Evolutionary conservation across 2,888 invertebrate species (phyloP), one percentile per base, ranked within the genome.

Genomic region (Stegophylla sp.): DNA sequence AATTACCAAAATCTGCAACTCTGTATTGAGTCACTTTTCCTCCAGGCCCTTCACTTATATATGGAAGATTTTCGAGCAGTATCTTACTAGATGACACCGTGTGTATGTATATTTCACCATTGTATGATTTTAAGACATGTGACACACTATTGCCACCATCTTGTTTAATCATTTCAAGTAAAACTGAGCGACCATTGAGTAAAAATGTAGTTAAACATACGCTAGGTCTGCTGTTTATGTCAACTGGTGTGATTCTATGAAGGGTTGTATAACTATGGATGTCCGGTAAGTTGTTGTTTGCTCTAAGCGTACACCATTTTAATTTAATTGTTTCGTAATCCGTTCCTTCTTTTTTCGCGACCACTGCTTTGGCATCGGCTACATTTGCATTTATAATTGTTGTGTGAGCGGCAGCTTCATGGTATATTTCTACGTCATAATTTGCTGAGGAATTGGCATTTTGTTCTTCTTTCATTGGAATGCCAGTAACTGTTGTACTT

Each of bases 391-490:
- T 79, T 71, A 95, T 88, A 61, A 95, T 90, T 0, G 95, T 93
- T 0, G 92, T 90, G 85, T 97, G 97, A 0, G 96, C 96, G 20
- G 92, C 91, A 12, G 91, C 91, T 0, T 94, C 91, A 86, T 99
- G 98, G 84, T 97, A 92, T 83, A 99, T 93, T 87, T 98, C 98
- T 0, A 99, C 99, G 86, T 99, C 98, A 86, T 99, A 99, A 88
- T 98, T 98, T 0, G 98, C 96, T 81, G 98, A 98, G 0, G 96
- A 96, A 86, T 95, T 95, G 0, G 97, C 97, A 87, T 98, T 98
- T 88, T 98, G 97, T 87, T 98, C 98, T 87, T 98, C 98, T 89
- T 99, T 99, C 99, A 99, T 99, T 1, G 99, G 99, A 85, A 98
- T 98, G 4, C 98, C 96, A 9, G 97, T 97, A 0, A 99, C 98